phyloP scores from a whole-genome alignment of 2,113 vertebrate genomes.

The Laticauda colubrina region DNA sequence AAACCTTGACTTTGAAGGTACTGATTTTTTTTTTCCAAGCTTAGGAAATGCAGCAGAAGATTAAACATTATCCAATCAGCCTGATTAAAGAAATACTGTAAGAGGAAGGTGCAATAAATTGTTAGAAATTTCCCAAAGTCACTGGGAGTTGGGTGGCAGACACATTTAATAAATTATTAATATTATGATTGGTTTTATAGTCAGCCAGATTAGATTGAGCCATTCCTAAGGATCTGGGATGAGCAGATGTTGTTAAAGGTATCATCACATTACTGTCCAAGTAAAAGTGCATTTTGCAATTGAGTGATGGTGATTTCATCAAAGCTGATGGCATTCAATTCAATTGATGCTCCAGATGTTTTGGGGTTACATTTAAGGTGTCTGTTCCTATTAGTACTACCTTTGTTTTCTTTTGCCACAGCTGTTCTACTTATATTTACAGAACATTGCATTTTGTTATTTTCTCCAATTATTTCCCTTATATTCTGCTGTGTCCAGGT shows the following conservation, averaged over 20 bases:
- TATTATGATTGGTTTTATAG: neutral
- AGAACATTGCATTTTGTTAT: neutral
- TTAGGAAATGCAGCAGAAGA: neutral
- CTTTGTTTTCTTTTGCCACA: neutral
- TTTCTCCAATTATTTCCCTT: neutral
- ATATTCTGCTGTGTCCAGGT: neutral
- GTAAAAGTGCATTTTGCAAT: neutral
- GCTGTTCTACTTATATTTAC: neutral
- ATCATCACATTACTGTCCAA: neutral
- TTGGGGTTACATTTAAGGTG: neutral
- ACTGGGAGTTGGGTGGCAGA: neutral
- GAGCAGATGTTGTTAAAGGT: neutral
- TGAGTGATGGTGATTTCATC: neutral
- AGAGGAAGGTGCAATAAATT: neutral
- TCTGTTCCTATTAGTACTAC: neutral
- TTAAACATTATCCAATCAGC: neutral
- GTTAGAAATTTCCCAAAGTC: neutral
- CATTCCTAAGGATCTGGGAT: neutral
- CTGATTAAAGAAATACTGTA: too few relatives aligned
- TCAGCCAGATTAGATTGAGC: neutral
- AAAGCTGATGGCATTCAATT: neutral
- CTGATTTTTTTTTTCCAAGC: neutral
- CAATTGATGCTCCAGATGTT: neutral
- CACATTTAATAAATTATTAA: neutral
- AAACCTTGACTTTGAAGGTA: neutral